These are phyloP conservation scores for Nephotettix cincticeps DNA, from an alignment of 1,140 invertebrate species.

Conservation along the genomic window DNA sequence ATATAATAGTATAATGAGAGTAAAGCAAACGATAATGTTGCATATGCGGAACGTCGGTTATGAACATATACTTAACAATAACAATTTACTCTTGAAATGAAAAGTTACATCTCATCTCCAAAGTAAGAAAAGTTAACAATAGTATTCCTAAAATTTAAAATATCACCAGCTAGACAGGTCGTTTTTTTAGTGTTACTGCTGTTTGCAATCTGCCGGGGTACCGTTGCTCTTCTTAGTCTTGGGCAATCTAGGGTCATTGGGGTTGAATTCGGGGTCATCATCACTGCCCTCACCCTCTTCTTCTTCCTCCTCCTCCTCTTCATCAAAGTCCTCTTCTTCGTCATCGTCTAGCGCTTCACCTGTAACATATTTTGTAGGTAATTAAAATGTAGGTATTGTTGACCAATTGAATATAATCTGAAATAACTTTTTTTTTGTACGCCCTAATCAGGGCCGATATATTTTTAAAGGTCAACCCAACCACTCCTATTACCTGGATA, in stretches of 20 bases:
- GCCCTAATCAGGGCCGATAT: not conserved
- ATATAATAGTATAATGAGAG: too few species aligned
- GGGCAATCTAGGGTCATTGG: conserved; percentile 40
- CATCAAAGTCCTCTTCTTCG: conserved; percentile 68
- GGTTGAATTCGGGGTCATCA: conserved; percentile 39
- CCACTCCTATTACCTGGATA: not conserved
- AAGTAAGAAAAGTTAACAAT: too few species aligned
- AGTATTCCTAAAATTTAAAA: not conserved
- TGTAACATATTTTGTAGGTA: conserved; percentile 37
- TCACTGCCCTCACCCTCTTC: conserved; percentile 47
- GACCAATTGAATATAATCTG: not conserved
- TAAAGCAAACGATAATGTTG: too few species aligned
- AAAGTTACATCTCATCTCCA: too few species aligned
- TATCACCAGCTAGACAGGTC: not conserved
- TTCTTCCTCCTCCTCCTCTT: conserved; percentile 56
- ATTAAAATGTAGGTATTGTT: conserved; percentile 10
- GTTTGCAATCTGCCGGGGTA: conserved; percentile 50
- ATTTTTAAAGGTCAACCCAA: not conserved
- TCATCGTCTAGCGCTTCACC: conserved; percentile 77
- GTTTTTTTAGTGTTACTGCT: conserved; percentile 47
- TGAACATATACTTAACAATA: too few species aligned
- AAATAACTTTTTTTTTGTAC: not conserved
- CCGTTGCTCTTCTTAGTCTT: conserved; percentile 37
- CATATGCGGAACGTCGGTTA: too few species aligned
- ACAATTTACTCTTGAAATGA: too few species aligned